phyloP scores from a whole-genome alignment of 2,888 invertebrate genomes.

The Drosophila mayaguana region DNA sequence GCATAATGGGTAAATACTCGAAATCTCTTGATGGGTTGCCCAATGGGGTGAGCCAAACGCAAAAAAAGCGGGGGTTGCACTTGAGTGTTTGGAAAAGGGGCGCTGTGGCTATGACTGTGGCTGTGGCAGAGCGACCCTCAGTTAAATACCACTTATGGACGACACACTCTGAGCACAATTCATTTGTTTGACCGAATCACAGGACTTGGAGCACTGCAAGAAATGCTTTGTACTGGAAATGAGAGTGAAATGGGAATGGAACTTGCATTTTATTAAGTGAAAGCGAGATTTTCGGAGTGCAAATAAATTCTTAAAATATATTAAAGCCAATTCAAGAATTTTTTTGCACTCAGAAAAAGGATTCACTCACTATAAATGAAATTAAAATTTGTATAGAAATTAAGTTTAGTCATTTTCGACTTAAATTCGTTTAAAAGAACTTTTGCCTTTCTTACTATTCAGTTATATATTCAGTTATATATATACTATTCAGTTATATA shows the following conservation, averaged over 20 bases:
- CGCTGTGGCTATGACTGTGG: background rate
- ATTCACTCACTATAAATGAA: background rate
- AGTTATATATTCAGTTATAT: too few species aligned
- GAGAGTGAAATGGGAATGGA: background rate
- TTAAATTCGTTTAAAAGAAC: too few species aligned
- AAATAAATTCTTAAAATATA: too few species aligned
- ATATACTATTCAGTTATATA: too few species aligned
- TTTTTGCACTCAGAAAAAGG: background rate
- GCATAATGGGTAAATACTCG: slow-evolving; percentile 49
- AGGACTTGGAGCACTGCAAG: background rate
- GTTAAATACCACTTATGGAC: slow-evolving; percentile 54
- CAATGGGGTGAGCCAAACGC: slow-evolving; percentile 24
- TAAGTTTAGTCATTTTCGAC: too few species aligned
- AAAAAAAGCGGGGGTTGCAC: slow-evolving; percentile 41
- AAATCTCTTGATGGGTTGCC: slow-evolving; percentile 22
- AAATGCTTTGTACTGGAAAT: background rate
- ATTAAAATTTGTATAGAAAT: background rate
- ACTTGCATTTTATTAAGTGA: background rate
- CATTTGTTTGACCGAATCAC: slow-evolving; percentile 13
- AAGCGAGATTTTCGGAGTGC: background rate
- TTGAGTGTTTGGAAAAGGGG: background rate
- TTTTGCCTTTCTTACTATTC: too few species aligned
- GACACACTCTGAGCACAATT: slow-evolving; percentile 23
- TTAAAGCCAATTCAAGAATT: too few species aligned
- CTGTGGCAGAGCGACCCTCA: background rate